Evolutionary conservation across 2,888 invertebrate species (phyloP).

Genomic region (Pyrrhia umbra): DNA sequence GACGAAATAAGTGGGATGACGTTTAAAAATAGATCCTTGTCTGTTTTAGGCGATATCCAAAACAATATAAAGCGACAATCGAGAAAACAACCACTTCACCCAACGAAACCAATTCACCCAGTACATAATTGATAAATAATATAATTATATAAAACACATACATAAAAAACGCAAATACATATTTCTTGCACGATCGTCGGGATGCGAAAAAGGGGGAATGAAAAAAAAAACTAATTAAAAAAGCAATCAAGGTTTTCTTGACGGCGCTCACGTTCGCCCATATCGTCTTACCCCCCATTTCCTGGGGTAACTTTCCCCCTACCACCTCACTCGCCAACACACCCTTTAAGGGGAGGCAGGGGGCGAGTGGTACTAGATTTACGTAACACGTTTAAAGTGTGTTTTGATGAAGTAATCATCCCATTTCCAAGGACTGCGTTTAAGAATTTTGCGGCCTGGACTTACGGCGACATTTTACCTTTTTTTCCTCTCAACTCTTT

Average conservation of each 20-base stretch:
- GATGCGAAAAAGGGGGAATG: slow-evolving; percentile 89
- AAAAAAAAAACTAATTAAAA: slow-evolving; percentile 90
- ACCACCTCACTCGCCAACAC: slow-evolving; percentile 72
- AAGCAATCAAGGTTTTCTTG: slow-evolving; percentile 91
- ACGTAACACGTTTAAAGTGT: slow-evolving; percentile 91
- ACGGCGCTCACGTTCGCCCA: slow-evolving; percentile 91
- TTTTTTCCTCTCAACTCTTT: slow-evolving; percentile 85
- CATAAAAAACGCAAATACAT: slow-evolving; percentile 80
- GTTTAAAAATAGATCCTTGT: no score
- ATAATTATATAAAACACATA: slow-evolving; percentile 75
- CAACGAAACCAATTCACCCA: slow-evolving; percentile 9
- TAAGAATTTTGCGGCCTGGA: slow-evolving; percentile 88
- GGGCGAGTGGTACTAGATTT: slow-evolving; percentile 88
- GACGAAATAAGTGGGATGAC: no score
- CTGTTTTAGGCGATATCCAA: background rate
- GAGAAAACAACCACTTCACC: no score
- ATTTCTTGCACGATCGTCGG: slow-evolving; percentile 85
- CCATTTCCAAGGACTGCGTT: slow-evolving; percentile 89
- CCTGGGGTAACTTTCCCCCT: slow-evolving; percentile 76
- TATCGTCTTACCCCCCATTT: slow-evolving; percentile 89
- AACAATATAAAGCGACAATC: background rate
- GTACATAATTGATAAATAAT: slow-evolving; percentile 67
- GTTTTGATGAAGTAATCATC: slow-evolving; percentile 91
- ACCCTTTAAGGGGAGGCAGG: slow-evolving; percentile 81
- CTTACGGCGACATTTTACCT: slow-evolving; percentile 77